Conservation (phyloP, 2,888 invertebrate genomes). For the Temnothorax ravouxi region DNA sequence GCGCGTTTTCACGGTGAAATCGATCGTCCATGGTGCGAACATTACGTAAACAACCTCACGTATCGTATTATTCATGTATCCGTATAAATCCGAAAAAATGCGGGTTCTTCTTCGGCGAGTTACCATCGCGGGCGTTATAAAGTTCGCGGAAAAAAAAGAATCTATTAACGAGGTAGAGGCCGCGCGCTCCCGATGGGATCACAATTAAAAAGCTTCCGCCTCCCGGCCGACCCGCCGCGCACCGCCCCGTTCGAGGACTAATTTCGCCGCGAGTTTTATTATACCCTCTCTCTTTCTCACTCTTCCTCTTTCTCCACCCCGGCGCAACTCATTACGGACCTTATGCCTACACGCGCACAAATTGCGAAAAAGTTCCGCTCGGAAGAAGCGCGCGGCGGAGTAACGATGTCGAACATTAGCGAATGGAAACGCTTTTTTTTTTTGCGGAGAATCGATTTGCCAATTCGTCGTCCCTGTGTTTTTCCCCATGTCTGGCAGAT, state of each 20-base stretch:
- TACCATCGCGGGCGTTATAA: conserved; percentile 60
- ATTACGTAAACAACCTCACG: conserved; percentile 10
- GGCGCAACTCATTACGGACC: conserved; percentile 70
- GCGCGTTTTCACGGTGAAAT: neutral
- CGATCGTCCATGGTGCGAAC: neutral
- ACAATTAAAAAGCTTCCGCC: conserved; percentile 73
- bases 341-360: conserved; percentile 61
- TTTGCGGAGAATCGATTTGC: conserved; percentile 12
- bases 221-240: conserved; percentile 36
- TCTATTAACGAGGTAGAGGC: conserved; percentile 73
- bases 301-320: neutral
- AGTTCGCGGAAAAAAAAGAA: conserved; percentile 61
- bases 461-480: conserved; percentile 35
- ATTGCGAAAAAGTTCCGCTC: conserved; percentile 63
- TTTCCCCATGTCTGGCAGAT: conserved; percentile 24
- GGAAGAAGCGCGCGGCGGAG: conserved; percentile 32
- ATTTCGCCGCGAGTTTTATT: conserved; percentile 72
- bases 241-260: conserved; percentile 63
- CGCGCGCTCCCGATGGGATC: conserved; percentile 67
- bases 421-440: conserved; percentile 44
- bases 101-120: conserved; percentile 54
- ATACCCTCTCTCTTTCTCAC: conserved; percentile 56
- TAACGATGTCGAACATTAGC: conserved; percentile 48
- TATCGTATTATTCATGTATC: conserved; percentile 41
- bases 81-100: conserved; percentile 61